Conservation (phyloP, 2,888 invertebrate genomes). For the Carpatolechia fugitivella region DNA sequence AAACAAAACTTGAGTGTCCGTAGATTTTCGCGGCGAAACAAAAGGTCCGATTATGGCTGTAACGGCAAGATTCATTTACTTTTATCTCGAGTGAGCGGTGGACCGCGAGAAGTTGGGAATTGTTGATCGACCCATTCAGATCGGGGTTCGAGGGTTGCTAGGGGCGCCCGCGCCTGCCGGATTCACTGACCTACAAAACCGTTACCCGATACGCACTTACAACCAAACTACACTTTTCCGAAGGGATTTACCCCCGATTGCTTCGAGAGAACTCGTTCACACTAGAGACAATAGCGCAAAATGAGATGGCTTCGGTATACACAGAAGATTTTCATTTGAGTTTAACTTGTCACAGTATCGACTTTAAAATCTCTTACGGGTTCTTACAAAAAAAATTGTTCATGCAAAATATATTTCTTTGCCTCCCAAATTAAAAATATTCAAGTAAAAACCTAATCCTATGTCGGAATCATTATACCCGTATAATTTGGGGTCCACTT, state of each 20-base stretch:
- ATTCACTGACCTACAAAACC: conserved; percentile 35
- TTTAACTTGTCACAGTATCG: too few relatives aligned
- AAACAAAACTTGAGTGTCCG: background rate
- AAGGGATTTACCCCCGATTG: conserved; percentile 16
- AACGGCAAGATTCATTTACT: conserved; percentile 19
- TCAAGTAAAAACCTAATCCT: too few relatives aligned
- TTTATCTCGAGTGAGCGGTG: conserved; percentile 22
- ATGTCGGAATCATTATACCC: too few relatives aligned
- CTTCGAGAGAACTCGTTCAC: background rate
- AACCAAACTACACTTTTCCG: conserved; percentile 26
- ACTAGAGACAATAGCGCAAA: background rate
- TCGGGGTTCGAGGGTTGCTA: conserved; percentile 35
- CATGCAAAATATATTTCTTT: too few relatives aligned
- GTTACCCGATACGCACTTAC: conserved; percentile 26
- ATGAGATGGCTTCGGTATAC: background rate
- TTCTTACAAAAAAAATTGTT: too few relatives aligned
- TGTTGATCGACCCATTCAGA: conserved; percentile 35
- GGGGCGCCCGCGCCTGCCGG: conserved; percentile 28
- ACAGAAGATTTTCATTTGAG: background rate
- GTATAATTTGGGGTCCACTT: too few relatives aligned
- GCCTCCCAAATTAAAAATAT: too few relatives aligned
- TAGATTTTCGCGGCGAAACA: conserved; percentile 6
- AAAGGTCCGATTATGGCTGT: conserved; percentile 3
- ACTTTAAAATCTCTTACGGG: too few relatives aligned
- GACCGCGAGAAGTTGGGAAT: conserved; percentile 38